Conservation (phyloP, 2,888 invertebrate genomes). For the Epirrhoe alternata region DNA sequence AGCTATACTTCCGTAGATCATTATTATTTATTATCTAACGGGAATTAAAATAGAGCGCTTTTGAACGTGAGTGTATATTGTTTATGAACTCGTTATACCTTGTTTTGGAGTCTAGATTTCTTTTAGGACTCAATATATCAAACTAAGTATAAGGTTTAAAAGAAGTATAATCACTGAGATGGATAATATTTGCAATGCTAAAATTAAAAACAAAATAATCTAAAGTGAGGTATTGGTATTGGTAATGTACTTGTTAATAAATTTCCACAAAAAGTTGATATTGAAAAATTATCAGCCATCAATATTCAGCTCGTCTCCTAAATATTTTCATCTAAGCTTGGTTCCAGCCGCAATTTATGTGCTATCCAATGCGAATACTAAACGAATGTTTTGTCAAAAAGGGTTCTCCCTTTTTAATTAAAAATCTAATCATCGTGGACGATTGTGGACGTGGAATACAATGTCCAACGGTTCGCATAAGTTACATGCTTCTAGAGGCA, state of each 20-base stretch:
- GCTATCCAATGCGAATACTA: conserved; percentile 34
- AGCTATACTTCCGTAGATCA: no score
- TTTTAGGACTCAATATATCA: no score
- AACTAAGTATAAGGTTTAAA: no score
- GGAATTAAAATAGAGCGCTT: no score
- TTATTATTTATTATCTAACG: no score
- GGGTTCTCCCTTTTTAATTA: conserved; percentile 27
- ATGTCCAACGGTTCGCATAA: neutral
- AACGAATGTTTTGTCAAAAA: conserved; percentile 18
- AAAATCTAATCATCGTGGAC: conserved; percentile 10
- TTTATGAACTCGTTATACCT: no score
- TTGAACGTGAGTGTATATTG: no score
- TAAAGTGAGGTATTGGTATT: no score
- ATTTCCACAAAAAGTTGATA: conserved; percentile 1
- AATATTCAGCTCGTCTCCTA: conserved; percentile 29
- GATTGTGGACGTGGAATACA: neutral
- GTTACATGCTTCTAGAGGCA: neutral
- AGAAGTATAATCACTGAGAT: no score
- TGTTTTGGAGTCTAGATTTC: no score
- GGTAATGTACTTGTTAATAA: neutral
- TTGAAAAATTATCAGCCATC: conserved; percentile 22
- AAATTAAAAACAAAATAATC: no score
- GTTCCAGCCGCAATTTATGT: conserved; percentile 36
- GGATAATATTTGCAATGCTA: no score
- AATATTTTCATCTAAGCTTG: conserved; percentile 26